A percentile compares a stretch with the other conserved stretches of the same genome.
Evolutionary conservation across 92 coral and sea anemone genomes (phyloP).

Genomic region (Metridium senile): DNA sequence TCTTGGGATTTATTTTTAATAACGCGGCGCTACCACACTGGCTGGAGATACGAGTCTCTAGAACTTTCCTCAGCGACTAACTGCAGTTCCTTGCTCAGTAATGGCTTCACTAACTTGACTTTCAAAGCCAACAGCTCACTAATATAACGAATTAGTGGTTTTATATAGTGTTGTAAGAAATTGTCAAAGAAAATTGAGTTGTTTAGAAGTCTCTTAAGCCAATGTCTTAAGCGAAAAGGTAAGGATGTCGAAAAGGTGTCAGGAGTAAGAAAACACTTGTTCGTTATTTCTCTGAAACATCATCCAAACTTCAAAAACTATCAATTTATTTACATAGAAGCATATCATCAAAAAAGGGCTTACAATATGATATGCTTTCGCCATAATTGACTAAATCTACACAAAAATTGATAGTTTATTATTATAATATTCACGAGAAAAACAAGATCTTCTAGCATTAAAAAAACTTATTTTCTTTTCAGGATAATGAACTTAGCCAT

Average conservation of each 20-base stretch:
- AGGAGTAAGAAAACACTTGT: background rate
- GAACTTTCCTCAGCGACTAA: background rate
- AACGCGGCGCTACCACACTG: background rate
- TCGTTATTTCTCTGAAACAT: too few species aligned
- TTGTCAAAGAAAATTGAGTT: background rate
- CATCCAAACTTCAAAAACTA: too few species aligned
- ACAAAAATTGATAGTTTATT: too few species aligned
- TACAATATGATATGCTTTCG: too few species aligned
- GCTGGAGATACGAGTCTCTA: background rate
- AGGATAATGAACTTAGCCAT: background rate
- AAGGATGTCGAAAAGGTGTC: background rate
- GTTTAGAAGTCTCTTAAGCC: background rate
- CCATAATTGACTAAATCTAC: too few species aligned
- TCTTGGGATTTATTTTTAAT: slow-evolving; percentile 13
- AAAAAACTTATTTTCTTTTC: background rate
- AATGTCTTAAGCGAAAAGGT: background rate
- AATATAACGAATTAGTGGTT: background rate
- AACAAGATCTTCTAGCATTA: too few species aligned
- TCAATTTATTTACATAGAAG: too few species aligned
- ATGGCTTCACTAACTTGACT: background rate
- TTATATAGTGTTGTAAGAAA: background rate
- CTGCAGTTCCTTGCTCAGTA: background rate
- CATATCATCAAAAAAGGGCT: too few species aligned
- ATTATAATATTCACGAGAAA: too few species aligned
- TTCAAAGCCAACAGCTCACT: background rate